phyloP scores from a whole-genome alignment of 2,113 vertebrate genomes.

The Rhabdornis inornatus region DNA sequence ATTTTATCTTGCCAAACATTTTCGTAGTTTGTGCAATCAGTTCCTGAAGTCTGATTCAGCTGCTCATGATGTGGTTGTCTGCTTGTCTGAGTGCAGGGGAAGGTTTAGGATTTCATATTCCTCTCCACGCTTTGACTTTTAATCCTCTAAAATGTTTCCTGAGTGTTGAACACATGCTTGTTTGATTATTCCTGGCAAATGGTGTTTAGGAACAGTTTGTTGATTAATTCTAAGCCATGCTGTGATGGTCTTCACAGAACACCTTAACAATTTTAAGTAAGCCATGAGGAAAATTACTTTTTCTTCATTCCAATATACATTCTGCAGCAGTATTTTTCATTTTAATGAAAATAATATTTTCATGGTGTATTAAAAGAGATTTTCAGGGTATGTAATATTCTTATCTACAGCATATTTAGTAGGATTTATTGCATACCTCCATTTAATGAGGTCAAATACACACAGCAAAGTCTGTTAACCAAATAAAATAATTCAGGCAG shows the following conservation, averaged over 20 bases:
- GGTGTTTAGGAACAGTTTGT: slow-evolving; percentile 11
- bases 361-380: neutral
- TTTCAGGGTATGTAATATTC: neutral
- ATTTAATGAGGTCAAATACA: slow-evolving; percentile 39
- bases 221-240: slow-evolving; percentile 48
- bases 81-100: slow-evolving; percentile 36
- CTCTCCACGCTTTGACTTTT: slow-evolving; percentile 33
- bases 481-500: slow-evolving; percentile 29
- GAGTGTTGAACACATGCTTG: slow-evolving; percentile 42
- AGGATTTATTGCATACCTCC: slow-evolving; percentile 43
- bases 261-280: slow-evolving; percentile 41
- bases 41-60: slow-evolving; percentile 60
- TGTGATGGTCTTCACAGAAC: slow-evolving; percentile 40
- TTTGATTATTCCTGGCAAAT: slow-evolving; percentile 52
- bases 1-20: slow-evolving; percentile 60
- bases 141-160: slow-evolving; percentile 57
- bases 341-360: slow-evolving; percentile 45
- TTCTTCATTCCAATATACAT: neutral
- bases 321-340: neutral
- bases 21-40: slow-evolving; percentile 54
- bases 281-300: neutral
- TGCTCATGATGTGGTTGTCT: slow-evolving; percentile 56
- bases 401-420: slow-evolving; percentile 31
- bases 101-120: slow-evolving; percentile 63
- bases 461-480: neutral